These are phyloP conservation scores for Melieria crassipennis DNA, from an alignment of 2,888 invertebrate species.

Conservation along the genomic window DNA sequence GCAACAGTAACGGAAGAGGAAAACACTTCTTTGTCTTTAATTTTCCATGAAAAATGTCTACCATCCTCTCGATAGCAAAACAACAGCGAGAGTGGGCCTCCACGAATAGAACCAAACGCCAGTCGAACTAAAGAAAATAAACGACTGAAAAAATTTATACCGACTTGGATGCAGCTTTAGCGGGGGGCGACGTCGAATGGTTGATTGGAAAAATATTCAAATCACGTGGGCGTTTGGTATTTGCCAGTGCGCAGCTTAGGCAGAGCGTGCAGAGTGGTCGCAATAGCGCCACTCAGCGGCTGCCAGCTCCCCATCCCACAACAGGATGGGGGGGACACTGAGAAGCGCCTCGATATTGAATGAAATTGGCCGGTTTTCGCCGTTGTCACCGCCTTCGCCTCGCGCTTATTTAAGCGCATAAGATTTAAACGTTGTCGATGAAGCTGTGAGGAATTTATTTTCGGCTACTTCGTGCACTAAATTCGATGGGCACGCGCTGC, in stretches of 20 bases:
- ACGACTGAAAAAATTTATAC: too few relatives aligned
- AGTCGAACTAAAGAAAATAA: neutral
- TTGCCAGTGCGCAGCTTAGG: too few relatives aligned
- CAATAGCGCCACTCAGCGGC: neutral
- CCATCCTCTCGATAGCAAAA: too few relatives aligned
- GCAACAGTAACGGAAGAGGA: neutral
- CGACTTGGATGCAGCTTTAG: too few relatives aligned
- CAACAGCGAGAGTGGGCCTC: too few relatives aligned
- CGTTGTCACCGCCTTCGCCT: neutral
- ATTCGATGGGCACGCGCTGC: neutral
- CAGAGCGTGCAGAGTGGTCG: neutral
- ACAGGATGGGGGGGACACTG: neutral
- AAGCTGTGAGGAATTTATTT: neutral
- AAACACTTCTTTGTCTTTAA: slow-evolving; percentile 4
- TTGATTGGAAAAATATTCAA: slow-evolving; percentile 56
- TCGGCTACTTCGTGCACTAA: neutral
- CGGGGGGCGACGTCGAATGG: neutral
- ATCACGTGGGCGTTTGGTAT: slow-evolving; percentile 50
- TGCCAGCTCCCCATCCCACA: neutral
- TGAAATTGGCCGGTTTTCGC: slow-evolving; percentile 5
- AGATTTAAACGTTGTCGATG: neutral
- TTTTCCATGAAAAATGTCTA: neutral
- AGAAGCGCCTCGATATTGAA: slow-evolving; percentile 10
- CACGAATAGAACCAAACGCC: neutral
- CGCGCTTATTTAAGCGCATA: neutral